Percentiles rank a stretch among this genome's conserved stretches.
These are phyloP conservation scores for Mycteria americana DNA, from an alignment of 2,797 vertebrate genomes.

Conservation along the genomic window DNA sequence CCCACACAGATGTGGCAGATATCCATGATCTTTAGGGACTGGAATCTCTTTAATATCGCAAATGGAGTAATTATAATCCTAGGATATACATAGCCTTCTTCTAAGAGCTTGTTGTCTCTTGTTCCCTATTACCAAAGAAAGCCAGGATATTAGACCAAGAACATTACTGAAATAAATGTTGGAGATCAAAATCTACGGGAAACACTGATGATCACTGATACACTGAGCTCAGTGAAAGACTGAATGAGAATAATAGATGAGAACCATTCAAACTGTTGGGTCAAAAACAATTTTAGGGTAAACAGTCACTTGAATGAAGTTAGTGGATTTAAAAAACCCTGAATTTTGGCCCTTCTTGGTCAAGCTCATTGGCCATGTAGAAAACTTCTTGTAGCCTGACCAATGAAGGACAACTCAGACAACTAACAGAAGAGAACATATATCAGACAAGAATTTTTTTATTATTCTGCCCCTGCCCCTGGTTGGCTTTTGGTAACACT, in stretches of 20 bases:
- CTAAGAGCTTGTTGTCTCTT: background rate
- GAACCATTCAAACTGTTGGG: background rate
- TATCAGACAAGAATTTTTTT: background rate
- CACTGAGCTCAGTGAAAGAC: background rate
- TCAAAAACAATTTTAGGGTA: background rate
- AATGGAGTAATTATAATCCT: background rate
- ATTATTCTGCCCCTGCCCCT: background rate
- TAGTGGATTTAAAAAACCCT: background rate
- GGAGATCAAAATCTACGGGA: background rate
- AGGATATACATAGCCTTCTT: background rate
- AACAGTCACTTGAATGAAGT: background rate
- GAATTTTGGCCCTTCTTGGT: background rate
- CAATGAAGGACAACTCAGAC: background rate
- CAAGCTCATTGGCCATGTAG: background rate
- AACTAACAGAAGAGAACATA: background rate
- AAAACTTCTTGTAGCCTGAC: background rate
- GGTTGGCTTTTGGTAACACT: background rate
- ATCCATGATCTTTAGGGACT: background rate
- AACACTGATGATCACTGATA: background rate
- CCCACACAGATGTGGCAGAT: background rate
- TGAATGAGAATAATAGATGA: background rate
- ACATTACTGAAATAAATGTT: background rate
- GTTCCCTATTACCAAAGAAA: background rate
- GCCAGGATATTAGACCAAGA: background rate
- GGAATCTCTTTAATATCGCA: constrained; percentile 2